These are phyloP conservation scores for Turritopsis dohrnii DNA, from an alignment of 30 jellyfish, hydroid and myxozoan species.

Conservation along the genomic window DNA sequence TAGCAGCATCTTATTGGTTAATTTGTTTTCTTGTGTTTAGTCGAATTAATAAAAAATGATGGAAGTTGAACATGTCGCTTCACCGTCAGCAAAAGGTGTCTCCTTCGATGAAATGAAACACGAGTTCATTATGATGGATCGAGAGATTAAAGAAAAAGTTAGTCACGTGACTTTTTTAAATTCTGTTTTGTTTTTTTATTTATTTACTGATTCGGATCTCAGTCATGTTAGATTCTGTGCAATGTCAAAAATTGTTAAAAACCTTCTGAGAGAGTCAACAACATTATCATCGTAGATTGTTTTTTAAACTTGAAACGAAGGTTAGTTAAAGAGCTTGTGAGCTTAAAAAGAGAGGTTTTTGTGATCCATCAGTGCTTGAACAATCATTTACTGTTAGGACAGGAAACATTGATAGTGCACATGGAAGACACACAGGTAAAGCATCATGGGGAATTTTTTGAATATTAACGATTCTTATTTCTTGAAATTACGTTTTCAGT, in stretches of 20 bases:
- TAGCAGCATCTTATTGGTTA: no score
- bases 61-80: not conserved
- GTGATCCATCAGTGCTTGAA: no score
- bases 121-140: not conserved
- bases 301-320: not conserved
- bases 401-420: no score
- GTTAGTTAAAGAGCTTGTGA: no score
- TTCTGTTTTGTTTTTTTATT: not conserved
- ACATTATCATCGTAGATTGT: not conserved
- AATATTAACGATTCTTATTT: no score
- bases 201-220: not conserved
- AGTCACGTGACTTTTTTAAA: not conserved
- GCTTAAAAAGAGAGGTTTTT: not conserved
- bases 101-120: constrained; percentile 1
- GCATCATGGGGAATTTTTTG: no score
- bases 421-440: no score
- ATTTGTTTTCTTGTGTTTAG: not conserved
- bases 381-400: no score
- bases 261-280: not conserved
- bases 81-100: not conserved
- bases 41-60: not conserved
- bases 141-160: constrained; percentile 3
- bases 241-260: not conserved
- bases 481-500: no score
- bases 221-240: not conserved